A percentile compares a stretch with the other conserved stretches of the same genome.
Conservation (phyloP, 2,797 vertebrate genomes). For the Mycteria americana region DNA sequence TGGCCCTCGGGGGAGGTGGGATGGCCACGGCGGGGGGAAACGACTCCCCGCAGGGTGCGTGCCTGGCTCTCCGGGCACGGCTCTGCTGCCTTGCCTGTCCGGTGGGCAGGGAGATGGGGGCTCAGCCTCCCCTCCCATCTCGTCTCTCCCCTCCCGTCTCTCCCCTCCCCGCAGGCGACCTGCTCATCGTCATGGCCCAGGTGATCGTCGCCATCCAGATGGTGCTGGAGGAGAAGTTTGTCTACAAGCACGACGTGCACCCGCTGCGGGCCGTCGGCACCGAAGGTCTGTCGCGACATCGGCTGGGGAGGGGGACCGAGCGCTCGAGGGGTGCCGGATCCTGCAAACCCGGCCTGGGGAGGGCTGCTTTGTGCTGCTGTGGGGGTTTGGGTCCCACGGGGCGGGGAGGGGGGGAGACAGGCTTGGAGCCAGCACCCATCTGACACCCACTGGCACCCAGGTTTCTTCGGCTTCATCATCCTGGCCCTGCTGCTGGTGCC, state of each 20-base stretch:
- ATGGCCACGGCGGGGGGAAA: no score
- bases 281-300: slow-evolving; percentile 78
- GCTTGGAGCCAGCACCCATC: background rate
- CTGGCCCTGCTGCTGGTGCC: slow-evolving; percentile 88
- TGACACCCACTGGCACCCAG: slow-evolving; percentile 52
- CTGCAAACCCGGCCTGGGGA: background rate
- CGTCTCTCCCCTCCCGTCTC: no score
- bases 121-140: background rate
- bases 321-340: background rate
- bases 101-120: no score
- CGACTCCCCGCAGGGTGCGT: accelerated
- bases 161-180: slow-evolving; percentile 78
- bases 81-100: accelerated
- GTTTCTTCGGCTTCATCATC: slow-evolving; percentile 89
- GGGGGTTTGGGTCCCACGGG: background rate
- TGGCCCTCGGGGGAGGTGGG: background rate
- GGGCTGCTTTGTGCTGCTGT: background rate
- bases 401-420: no score
- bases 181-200: slow-evolving; percentile 95
- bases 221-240: slow-evolving; percentile 94
- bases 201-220: slow-evolving; percentile 89
- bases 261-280: slow-evolving; percentile 89
- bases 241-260: slow-evolving; percentile 91
- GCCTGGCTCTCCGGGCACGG: background rate
- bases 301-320: background rate